Percentiles rank a stretch among this genome's conserved stretches.
Conservation (phyloP, 2,113 vertebrate genomes). For the Oryctolagus cuniculus region mOryCun1.1 NC_091447.1:22182501-22183000, state of each 20-base stretch:
- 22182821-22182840: too few relatives aligned
- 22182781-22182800: neutral
- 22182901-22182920: too few relatives aligned
- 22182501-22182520: neutral
- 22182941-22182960: too few relatives aligned
- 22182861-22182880: too few relatives aligned
- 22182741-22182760: neutral
- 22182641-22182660: neutral
- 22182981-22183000: too few relatives aligned
- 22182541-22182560: neutral
- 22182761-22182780: neutral
- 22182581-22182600: neutral
- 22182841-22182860: too few relatives aligned
- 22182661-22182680: too few relatives aligned
- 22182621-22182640: neutral
- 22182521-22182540: neutral
- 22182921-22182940: too few relatives aligned
- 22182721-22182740: neutral
- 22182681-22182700: neutral
- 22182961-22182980: too few relatives aligned
- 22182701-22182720: neutral
- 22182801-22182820: rapidly evolving
- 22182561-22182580: rapidly evolving
- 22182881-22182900: too few relatives aligned
- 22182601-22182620: rapidly evolving